These are phyloP conservation scores for Drosophila recens DNA, from an alignment of 2,888 invertebrate genomes.

Conservation along the genomic window DNA sequence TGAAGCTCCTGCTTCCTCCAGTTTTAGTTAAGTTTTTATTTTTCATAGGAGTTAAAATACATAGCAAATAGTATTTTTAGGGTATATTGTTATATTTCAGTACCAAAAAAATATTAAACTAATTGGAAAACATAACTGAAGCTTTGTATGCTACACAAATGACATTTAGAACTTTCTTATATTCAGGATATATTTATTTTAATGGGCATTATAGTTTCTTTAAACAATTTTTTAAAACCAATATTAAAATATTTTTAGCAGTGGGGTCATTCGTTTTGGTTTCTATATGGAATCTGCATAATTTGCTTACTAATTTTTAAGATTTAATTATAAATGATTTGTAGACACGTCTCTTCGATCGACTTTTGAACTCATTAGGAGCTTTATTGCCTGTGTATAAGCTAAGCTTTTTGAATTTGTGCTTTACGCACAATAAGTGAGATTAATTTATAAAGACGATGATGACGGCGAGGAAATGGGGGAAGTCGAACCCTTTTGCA, in stretches of 20 bases:
- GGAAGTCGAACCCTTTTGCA: slow-evolving; percentile 30
- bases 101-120: slow-evolving; percentile 3
- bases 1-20: background rate
- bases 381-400: background rate
- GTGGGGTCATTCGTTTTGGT: background rate
- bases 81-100: background rate
- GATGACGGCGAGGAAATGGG: slow-evolving; percentile 37
- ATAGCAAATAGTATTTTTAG: background rate
- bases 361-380: background rate
- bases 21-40: slow-evolving; percentile 4
- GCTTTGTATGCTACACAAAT: background rate
- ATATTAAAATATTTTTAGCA: too few species aligned
- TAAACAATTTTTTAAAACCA: too few species aligned
- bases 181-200: background rate
- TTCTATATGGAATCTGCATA: background rate
- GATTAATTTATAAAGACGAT: slow-evolving; percentile 22
- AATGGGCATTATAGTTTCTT: background rate
- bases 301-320: background rate
- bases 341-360: background rate
- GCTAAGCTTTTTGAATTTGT: background rate
- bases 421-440: background rate
- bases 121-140: background rate
- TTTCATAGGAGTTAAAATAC: too few species aligned
- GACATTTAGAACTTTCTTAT: background rate
- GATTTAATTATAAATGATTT: background rate